Evolutionary conservation across 2,888 invertebrate species (phyloP).

Genomic region (Eristalinus sepulchralis): DNA sequence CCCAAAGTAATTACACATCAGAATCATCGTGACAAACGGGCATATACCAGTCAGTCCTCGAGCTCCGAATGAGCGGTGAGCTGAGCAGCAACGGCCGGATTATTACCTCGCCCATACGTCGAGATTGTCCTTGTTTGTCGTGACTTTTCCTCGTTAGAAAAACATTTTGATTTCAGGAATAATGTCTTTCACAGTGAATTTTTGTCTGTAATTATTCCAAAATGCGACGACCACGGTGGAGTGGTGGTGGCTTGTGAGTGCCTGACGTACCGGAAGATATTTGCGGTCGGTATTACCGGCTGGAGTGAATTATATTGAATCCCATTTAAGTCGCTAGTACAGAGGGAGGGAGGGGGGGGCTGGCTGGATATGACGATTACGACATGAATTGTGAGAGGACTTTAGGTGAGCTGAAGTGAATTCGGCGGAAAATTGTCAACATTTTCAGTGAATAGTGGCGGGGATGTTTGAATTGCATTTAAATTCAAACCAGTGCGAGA

Average conservation of each 20-base stretch:
- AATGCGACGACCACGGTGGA: background rate
- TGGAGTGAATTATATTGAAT: constrained; percentile 6
- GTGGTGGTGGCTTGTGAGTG: background rate
- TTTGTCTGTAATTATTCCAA: constrained; percentile 26
- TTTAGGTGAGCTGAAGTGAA: background rate
- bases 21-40: constrained; percentile 49
- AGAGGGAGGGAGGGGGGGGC: too few species aligned
- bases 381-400: background rate
- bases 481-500: background rate
- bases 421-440: background rate
- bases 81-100: background rate
- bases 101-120: background rate
- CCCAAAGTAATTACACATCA: constrained; percentile 28
- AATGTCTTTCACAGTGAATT: constrained; percentile 16
- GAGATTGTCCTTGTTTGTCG: constrained; percentile 46
- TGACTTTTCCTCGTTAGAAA: constrained; percentile 66
- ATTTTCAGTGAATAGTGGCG: background rate
- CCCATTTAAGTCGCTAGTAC: background rate
- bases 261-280: constrained; percentile 9
- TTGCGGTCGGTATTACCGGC: background rate
- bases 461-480: background rate
- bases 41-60: constrained; percentile 29
- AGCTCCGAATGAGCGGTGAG: background rate
- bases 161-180: constrained; percentile 57
- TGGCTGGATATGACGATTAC: background rate